These are phyloP conservation scores for Drosophila peninsularis DNA, from an alignment of 2,888 invertebrate species.

Conservation along the genomic window DNA sequence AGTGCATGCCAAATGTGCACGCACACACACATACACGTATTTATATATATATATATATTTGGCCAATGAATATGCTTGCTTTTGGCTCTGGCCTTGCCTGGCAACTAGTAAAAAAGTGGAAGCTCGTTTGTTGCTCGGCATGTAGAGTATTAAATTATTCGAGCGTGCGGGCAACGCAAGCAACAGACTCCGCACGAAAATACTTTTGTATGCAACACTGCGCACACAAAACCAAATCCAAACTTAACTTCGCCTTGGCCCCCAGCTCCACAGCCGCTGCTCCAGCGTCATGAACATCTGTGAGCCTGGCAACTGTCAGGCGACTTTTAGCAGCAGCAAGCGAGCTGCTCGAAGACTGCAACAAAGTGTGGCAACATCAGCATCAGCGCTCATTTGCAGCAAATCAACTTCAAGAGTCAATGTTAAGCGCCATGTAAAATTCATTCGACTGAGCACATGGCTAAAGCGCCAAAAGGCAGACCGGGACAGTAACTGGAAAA, in stretches of 20 bases:
- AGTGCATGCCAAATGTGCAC: slow-evolving; percentile 74
- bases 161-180: slow-evolving; percentile 69
- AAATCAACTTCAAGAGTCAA: slow-evolving; percentile 70
- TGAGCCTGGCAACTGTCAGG: slow-evolving; percentile 42
- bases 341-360: slow-evolving; percentile 22
- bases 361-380: slow-evolving; percentile 26
- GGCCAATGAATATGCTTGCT: slow-evolving; percentile 59
- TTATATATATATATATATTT: slow-evolving; percentile 20
- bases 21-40: slow-evolving; percentile 16
- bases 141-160: slow-evolving; percentile 73
- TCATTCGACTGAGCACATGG: slow-evolving; percentile 68
- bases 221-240: slow-evolving; percentile 55
- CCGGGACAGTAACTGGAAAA: slow-evolving; percentile 9
- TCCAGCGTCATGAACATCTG: slow-evolving; percentile 15
- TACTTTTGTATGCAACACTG: slow-evolving; percentile 77
- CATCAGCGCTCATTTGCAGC: slow-evolving; percentile 71
- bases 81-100: slow-evolving; percentile 45
- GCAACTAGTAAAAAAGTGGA: slow-evolving; percentile 10
- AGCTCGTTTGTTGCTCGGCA: slow-evolving; percentile 13
- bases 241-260: slow-evolving; percentile 25
- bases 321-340: slow-evolving; percentile 32
- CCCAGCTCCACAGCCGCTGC: neutral
- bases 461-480: slow-evolving; percentile 23
- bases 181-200: slow-evolving; percentile 61
- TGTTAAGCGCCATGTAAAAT: slow-evolving; percentile 69